Conservation (phyloP, 2,888 invertebrate species). For the Thera obeliscata region DNA sequence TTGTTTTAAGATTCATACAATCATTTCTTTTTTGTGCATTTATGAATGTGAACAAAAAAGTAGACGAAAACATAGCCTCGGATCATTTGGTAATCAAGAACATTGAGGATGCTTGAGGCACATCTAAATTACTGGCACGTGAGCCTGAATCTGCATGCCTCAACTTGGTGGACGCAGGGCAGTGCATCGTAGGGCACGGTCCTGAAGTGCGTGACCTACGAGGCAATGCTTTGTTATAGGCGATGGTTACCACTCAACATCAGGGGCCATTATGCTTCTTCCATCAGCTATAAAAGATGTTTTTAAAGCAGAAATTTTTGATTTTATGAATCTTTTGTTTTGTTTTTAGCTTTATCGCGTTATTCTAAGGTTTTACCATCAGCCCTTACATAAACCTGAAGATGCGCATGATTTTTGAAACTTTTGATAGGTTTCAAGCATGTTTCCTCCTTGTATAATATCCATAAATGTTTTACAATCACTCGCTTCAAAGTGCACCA, state of each 20-base stretch:
- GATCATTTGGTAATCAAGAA: no score
- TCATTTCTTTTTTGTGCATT: constrained; percentile 39
- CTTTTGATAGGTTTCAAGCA: constrained; percentile 57
- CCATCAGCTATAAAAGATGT: no score
- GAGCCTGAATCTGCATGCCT: no score
- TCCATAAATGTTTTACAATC: constrained; percentile 60
- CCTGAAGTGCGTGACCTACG: no score
- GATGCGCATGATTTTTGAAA: constrained; percentile 57
- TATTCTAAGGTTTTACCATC: constrained; percentile 46
- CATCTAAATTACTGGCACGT: no score
- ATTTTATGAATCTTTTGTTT: constrained; percentile 57
- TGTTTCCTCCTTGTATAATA: constrained; percentile 68
- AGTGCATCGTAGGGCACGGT: no score
- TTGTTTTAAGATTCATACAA: constrained; percentile 51
- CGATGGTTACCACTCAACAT: no score
- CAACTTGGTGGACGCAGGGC: no score
- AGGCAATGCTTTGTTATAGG: no score
- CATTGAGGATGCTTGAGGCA: no score
- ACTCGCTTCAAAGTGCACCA: constrained; percentile 64
- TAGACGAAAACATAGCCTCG: no score
- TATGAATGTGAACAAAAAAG: background rate
- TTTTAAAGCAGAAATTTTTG: constrained; percentile 30
- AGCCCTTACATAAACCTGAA: constrained; percentile 36
- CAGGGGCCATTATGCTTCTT: no score
- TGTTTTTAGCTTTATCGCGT: constrained; percentile 61